Evolutionary conservation across 92 coral and sea anemone species (phyloP), one percentile per base, ranked within the genome.

Genomic region (Phenganax subtilis): DNA sequence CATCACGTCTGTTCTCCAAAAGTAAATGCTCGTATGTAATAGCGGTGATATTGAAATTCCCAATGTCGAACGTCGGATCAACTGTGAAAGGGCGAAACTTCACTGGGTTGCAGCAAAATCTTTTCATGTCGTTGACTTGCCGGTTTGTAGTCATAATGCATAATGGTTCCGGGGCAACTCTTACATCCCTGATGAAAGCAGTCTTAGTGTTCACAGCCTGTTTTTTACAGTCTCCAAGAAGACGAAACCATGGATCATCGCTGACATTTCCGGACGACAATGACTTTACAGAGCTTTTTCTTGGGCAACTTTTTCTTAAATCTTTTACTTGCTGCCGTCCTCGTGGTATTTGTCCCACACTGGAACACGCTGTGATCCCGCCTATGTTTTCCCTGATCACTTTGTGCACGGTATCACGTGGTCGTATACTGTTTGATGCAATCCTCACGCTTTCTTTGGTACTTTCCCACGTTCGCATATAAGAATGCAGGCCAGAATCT

Each of bases 1-100:
- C 25, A 20, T 20, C 25, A 20, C 25, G 27, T 59, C 27, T 59
- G 7, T 59, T 59, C 27, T 56, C 86, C 88, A 69, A 69, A 80
- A 87, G 54, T 55, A 87, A 82, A 70, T 87, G 87, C 65, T 87
- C 82, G 84, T 87, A 85, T 29, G 90, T 84, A 66, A 85, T 88
- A 52, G 86, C 88, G 12, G 86, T 85, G 51, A 84, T 85, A 75
- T 80, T 87, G 90, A 79, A 87, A 10, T 84, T 44, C n/a, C 80
- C 57, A 75, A 75, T 37, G 60, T 75, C 37, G 0, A 87, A 87
- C 53, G 83, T 84, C 80, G 87, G 90, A 67, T 87, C 90, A 27
- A 87, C 84, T 20, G 87, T 84, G 85, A 37, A 37, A 37, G 90
- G 72, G 82, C 47, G 55, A 60, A 72, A 87, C 85, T 87, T 80